Evolutionary conservation across 2,113 vertebrate species (phyloP).

Genomic region (Tragelaphus strepsiceros): DNA sequence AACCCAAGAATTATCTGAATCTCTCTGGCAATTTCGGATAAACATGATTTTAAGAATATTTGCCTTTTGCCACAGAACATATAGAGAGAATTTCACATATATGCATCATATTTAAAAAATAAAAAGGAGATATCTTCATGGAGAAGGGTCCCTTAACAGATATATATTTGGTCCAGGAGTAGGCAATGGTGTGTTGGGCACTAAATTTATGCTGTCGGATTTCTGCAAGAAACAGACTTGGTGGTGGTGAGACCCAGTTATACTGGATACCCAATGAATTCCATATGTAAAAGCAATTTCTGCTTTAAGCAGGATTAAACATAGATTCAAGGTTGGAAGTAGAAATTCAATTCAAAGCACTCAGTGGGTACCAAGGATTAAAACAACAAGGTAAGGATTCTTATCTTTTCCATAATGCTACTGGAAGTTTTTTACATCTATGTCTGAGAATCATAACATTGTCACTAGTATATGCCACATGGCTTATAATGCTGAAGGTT

Average conservation of each 20-base stretch:
- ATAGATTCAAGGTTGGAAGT: not conserved
- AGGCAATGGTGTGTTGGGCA: not conserved
- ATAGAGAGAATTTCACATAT: not conserved
- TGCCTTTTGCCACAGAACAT: not conserved
- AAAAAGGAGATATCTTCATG: not conserved
- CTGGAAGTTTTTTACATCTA: not conserved
- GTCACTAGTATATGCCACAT: not conserved
- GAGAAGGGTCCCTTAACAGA: not conserved
- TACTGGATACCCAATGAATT: not conserved
- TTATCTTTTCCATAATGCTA: not conserved
- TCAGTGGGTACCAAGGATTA: not conserved
- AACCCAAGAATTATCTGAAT: not conserved
- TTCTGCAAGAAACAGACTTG: not conserved
- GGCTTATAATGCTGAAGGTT: not conserved
- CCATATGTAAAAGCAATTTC: not conserved
- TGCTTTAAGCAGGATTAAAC: not conserved
- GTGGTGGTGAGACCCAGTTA: not conserved
- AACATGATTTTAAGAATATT: not conserved
- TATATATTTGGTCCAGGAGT: not conserved
- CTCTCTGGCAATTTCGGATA: not conserved
- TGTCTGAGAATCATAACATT: not conserved
- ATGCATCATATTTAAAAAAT: not conserved
- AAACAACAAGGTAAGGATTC: not conserved
- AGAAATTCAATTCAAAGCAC: slow-evolving; percentile 2
- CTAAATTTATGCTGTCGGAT: not conserved